Evolutionary conservation across 2,113 vertebrate genomes (phyloP).

Genomic region (Morone chrysops): DNA sequence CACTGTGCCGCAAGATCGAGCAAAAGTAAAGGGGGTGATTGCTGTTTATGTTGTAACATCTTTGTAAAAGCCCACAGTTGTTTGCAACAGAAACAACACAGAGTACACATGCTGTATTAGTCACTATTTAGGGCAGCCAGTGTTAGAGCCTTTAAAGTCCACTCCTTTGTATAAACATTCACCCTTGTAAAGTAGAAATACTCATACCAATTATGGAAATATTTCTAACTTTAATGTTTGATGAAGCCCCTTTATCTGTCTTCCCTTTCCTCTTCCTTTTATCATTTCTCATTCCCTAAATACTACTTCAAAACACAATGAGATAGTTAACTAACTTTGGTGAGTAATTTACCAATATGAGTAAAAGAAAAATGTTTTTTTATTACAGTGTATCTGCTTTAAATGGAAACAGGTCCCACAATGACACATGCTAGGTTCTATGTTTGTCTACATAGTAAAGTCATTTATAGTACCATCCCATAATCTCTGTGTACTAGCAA

Average conservation of each 20-base stretch:
- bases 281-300: neutral
- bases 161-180: slow-evolving; percentile 44
- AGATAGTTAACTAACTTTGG: neutral
- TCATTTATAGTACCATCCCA: slow-evolving; percentile 17
- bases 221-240: slow-evolving; percentile 22
- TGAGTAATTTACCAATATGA: too few species aligned
- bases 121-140: slow-evolving; percentile 21
- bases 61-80: slow-evolving; percentile 21
- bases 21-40: slow-evolving; percentile 45
- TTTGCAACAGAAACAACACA: slow-evolving; percentile 28
- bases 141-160: slow-evolving; percentile 33
- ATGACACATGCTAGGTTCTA: neutral
- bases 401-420: neutral
- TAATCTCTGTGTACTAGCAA: slow-evolving; percentile 41
- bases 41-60: slow-evolving; percentile 34
- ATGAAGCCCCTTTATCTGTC: slow-evolving; percentile 7
- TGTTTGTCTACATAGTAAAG: slow-evolving; percentile 19
- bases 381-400: neutral
- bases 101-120: slow-evolving; percentile 16
- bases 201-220: slow-evolving; percentile 51
- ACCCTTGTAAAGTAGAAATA: slow-evolving; percentile 55
- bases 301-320: neutral
- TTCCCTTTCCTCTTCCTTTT: neutral
- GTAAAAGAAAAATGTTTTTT: neutral
- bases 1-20: slow-evolving; percentile 20